Evolutionary conservation across 2,888 invertebrate species (phyloP).

Genomic region (Tachina grossa): DNA sequence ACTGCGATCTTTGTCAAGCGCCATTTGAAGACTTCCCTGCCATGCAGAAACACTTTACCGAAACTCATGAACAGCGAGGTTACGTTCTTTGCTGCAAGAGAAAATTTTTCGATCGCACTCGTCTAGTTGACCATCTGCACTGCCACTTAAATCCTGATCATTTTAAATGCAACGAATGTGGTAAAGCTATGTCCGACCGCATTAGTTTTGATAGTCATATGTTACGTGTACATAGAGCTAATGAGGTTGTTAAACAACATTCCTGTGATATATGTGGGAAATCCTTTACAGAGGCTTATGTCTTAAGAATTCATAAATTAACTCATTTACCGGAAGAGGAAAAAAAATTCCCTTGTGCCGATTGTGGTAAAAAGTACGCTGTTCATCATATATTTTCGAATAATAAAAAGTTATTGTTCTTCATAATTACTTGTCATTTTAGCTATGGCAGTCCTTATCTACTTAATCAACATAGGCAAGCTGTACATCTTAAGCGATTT

Average conservation of each 20-base stretch:
- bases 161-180: constrained; percentile 79
- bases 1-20: constrained; percentile 49
- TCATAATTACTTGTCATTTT: constrained; percentile 1
- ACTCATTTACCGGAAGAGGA: constrained; percentile 81
- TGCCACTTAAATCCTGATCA: constrained; percentile 81
- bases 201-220: constrained; percentile 75
- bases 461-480: constrained; percentile 44
- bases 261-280: constrained; percentile 76
- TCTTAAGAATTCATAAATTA: constrained; percentile 79
- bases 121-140: constrained; percentile 81
- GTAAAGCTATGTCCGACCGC: constrained; percentile 77
- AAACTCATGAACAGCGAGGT: constrained; percentile 74
- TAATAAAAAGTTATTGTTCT: background rate
- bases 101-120: constrained; percentile 80
- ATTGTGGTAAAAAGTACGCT: constrained; percentile 80
- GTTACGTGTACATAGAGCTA: constrained; percentile 77
- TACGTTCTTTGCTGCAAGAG: constrained; percentile 81
- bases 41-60: constrained; percentile 62
- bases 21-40: constrained; percentile 49
- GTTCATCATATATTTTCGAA: background rate
- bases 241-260: constrained; percentile 75
- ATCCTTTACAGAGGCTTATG: constrained; percentile 76
- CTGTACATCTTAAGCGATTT: constrained; percentile 60
- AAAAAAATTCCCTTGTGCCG: constrained; percentile 79
- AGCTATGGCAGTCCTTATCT: constrained; percentile 54